Evolutionary conservation across 2,888 invertebrate species (phyloP), one percentile per base, ranked within the genome.

Genomic region (Clusia tigrina): DNA sequence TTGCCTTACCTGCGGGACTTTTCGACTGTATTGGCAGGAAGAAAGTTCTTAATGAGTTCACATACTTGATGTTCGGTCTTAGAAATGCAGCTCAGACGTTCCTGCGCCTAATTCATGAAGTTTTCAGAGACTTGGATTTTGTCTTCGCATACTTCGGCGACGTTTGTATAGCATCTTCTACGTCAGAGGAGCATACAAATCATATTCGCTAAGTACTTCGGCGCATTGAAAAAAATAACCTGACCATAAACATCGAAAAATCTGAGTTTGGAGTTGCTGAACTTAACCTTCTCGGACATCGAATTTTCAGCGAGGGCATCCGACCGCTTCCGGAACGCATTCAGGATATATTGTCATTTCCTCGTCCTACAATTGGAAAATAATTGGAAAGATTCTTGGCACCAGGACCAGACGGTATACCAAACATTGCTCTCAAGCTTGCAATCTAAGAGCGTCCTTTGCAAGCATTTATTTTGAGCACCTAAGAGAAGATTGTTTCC

Each of bases 61-160:
- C 65, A 1, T 54, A 38, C 5, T 80, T 79, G 78, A 65, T 74
- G 0, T 81, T 78, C 57, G 78, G 80, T 1, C 66, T 81, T 2
- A 60, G 72, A 0, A 79, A 78, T 55, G 78, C 78, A 1, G 75
- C 72, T 2, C 75, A 76, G 38, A 76, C 77, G 0, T 81, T 80
- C 58, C 76, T 78, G 60, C 64, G 78, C 0, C 74, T 76, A 53
- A 75, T 81, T 51, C 68, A 81, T 52, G 64, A 71, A 2, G 66
- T 76, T 2, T 3, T 53, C 10, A n/a, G 15, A 18, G 53, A 23
- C 12, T 20, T 53, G 9, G 3, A 3, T 5, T 53, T 52, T 52
- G 54, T 59, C 25, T 48, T 42, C n/a, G n/a, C n/a, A n/a, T n/a
- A n/a, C n/a, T n/a, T 51, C 24, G 37, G 15, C 37, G 22, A 9